These are phyloP conservation scores for Pseudorasbora parva DNA, from an alignment of 2,113 vertebrate species.

Conservation along the genomic window DNA sequence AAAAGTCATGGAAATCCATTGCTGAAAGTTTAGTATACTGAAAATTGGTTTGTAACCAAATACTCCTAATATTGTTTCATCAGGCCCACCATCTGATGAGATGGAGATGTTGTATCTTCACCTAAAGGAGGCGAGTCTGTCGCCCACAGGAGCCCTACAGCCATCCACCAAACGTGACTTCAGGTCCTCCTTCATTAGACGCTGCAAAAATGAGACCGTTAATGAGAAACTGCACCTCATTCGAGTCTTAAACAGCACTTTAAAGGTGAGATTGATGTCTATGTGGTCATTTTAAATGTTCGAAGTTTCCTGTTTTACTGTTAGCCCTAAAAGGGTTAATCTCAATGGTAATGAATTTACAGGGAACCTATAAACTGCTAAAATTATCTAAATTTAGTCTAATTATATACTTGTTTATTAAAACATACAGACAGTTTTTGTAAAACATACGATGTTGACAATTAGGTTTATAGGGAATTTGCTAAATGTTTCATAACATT, in stretches of 20 bases:
- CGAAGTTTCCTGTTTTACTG: background rate
- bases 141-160: conserved; percentile 80
- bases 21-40: background rate
- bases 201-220: conserved; percentile 85
- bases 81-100: conserved; percentile 71
- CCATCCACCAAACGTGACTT: conserved; percentile 81
- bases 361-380: background rate
- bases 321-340: background rate
- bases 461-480: background rate
- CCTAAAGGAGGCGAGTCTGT: conserved; percentile 81
- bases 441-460: background rate
- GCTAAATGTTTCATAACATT: background rate
- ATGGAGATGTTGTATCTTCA: conserved; percentile 86
- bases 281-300: background rate
- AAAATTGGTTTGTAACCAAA: background rate
- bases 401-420: background rate
- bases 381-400: too few relatives aligned
- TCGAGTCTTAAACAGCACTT: conserved; percentile 84
- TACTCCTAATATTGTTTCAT: background rate
- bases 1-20: background rate
- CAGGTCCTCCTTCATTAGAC: conserved; percentile 84
- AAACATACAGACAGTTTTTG: background rate
- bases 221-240: conserved; percentile 90
- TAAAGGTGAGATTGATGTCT: conserved; percentile 80
- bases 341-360: background rate